Percentiles rank a stretch among this genome's conserved stretches.
Evolutionary conservation across 2,797 vertebrate species (phyloP).

Genomic region (Zalophus californianus): DNA sequence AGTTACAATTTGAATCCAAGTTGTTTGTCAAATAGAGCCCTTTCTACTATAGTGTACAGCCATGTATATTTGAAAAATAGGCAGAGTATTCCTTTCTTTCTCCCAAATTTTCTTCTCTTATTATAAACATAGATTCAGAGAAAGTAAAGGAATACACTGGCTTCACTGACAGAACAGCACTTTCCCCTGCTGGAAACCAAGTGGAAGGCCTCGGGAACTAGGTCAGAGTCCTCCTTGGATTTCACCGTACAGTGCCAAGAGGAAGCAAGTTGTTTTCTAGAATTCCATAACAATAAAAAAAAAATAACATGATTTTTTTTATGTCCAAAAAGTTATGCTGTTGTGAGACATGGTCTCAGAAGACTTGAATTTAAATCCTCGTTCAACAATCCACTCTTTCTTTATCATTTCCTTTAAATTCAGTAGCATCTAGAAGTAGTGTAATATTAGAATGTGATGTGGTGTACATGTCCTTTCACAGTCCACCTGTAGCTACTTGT

Average conservation of each 20-base stretch:
- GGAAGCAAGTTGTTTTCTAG: background rate
- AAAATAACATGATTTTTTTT: background rate
- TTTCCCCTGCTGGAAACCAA: background rate
- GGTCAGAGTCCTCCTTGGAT: background rate
- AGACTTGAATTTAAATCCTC: background rate
- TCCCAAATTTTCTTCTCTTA: background rate
- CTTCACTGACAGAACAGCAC: background rate
- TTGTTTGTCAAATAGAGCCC: background rate
- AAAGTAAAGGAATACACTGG: background rate
- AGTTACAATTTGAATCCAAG: background rate
- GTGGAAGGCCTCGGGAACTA: background rate
- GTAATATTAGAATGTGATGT: background rate
- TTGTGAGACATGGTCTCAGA: background rate
- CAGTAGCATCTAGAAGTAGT: background rate
- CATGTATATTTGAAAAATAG: background rate
- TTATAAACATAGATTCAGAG: background rate
- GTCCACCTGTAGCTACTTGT: background rate
- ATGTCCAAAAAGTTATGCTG: background rate
- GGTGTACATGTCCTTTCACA: background rate
- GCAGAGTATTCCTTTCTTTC: background rate
- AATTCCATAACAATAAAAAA: background rate
- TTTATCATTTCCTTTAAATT: slow-evolving; percentile 20
- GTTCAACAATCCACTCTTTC: background rate
- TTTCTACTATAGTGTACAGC: background rate
- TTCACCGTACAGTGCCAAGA: background rate